A percentile compares a stretch with the other conserved stretches of the same genome.
phyloP scores from a whole-genome alignment of 1,140 invertebrate genomes.

The Reticulitermes speratus region DNA sequence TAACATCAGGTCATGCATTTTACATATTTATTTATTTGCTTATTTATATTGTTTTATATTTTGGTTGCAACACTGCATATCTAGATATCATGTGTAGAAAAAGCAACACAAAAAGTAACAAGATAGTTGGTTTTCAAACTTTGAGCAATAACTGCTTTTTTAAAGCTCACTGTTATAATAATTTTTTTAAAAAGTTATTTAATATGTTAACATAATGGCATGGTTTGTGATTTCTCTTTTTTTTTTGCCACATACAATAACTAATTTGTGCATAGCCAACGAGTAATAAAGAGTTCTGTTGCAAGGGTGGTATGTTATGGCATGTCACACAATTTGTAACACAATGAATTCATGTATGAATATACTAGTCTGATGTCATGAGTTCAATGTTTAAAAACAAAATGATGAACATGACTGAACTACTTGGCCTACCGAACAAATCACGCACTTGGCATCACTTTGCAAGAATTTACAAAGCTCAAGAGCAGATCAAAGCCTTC shows the following conservation, averaged over 20 bases:
- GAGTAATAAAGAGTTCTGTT: not conserved
- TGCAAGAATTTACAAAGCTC: conserved; percentile 27
- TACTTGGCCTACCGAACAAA: conserved; percentile 22
- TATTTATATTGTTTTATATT: conserved; percentile 24
- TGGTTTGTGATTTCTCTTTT: conserved; percentile 1
- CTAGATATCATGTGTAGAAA: conserved; percentile 27
- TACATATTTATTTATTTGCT: conserved; percentile 1
- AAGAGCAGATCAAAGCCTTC: conserved; percentile 27
- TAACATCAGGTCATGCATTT: conserved; percentile 20
- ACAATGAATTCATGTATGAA: conserved; percentile 21
- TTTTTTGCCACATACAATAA: conserved; percentile 26
- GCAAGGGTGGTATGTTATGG: not conserved
- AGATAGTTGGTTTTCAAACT: conserved; percentile 27
- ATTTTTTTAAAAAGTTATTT: conserved; percentile 17
- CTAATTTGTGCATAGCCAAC: conserved; percentile 28
- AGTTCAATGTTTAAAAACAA: conserved; percentile 10
- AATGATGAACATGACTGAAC: conserved; percentile 10
- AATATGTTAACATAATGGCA: conserved; percentile 26
- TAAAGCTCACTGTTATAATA: conserved; percentile 25
- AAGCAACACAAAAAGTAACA: conserved; percentile 27
- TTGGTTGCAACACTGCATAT: conserved; percentile 26
- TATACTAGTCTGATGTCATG: conserved; percentile 22
- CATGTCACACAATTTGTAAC: conserved; percentile 17
- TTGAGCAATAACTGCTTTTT: conserved; percentile 28
- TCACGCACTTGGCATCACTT: conserved; percentile 24